Conservation (phyloP, 2,797 vertebrate species). For the Xiphorhynchus erythropygius region DNA sequence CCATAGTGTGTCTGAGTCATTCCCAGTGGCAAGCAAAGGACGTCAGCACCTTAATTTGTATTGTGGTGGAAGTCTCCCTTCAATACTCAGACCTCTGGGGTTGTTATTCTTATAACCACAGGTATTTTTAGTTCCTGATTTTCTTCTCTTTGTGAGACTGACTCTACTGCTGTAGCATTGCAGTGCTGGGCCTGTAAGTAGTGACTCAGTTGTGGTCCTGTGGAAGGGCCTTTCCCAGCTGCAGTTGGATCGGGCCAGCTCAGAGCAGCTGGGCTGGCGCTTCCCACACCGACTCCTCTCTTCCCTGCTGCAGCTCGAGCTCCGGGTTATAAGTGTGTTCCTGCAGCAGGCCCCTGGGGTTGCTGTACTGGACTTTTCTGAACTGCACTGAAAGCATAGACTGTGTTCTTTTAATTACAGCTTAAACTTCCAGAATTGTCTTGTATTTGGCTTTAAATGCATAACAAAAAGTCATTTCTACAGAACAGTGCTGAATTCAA, state of each 20-base stretch:
- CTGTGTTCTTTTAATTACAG: neutral
- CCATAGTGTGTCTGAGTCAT: neutral
- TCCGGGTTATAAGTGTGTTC: neutral
- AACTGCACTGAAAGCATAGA: neutral
- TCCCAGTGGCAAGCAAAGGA: neutral
- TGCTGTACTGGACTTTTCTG: neutral
- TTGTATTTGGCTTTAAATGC: neutral
- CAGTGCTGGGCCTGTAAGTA: neutral
- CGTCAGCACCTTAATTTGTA: fast-evolving
- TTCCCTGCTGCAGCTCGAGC: neutral
- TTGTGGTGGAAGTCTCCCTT: neutral
- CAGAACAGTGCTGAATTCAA: neutral
- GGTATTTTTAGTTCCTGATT: neutral
- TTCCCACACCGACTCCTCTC: neutral
- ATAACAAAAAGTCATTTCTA: neutral
- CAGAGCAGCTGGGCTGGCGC: neutral
- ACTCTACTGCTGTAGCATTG: neutral
- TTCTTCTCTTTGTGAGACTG: neutral
- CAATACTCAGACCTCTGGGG: neutral
- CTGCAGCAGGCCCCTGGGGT: neutral
- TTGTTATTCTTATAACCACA: neutral
- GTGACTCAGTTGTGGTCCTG: neutral
- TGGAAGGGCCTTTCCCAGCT: conserved; percentile 32
- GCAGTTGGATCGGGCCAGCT: neutral
- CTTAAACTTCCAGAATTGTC: neutral